These are phyloP conservation scores for Mionectes macconnelli DNA, from an alignment of 2,113 vertebrate species.

Conservation along the genomic window DNA sequence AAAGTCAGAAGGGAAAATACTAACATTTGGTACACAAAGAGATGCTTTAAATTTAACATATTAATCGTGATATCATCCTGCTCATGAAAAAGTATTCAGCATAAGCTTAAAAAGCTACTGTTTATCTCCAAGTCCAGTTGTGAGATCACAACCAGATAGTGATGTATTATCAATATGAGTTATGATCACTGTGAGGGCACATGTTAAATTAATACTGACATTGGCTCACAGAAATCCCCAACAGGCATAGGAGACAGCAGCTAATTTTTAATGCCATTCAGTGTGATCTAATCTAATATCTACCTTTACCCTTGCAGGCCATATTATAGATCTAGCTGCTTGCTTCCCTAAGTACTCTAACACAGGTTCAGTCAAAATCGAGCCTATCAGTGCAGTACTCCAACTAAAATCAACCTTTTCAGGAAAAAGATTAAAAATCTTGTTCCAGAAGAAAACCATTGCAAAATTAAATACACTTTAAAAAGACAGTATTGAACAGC, in stretches of 20 bases:
- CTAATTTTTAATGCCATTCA: neutral
- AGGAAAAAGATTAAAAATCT: neutral
- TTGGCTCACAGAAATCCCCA: neutral
- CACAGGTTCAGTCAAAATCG: neutral
- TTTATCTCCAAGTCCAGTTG: neutral
- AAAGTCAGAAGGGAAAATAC: neutral
- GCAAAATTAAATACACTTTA: neutral
- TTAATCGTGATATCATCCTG: neutral
- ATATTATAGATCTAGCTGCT: neutral
- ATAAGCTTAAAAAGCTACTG: neutral
- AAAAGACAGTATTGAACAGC: neutral
- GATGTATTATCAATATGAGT: neutral
- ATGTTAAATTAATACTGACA: neutral
- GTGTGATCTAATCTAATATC: neutral
- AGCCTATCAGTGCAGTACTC: neutral
- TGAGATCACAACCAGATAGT: neutral
- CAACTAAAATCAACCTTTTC: neutral
- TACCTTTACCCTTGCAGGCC: neutral
- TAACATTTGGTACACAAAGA: neutral
- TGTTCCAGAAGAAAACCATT: neutral
- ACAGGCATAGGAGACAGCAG: neutral
- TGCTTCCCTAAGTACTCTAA: neutral
- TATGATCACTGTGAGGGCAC: neutral
- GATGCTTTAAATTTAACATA: neutral
- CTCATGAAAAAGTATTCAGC: neutral